Percentiles rank a stretch among this genome's conserved stretches.
Evolutionary conservation across 2,113 vertebrate genomes (phyloP).

Genomic region (Neodon shergylaensis): DNA sequence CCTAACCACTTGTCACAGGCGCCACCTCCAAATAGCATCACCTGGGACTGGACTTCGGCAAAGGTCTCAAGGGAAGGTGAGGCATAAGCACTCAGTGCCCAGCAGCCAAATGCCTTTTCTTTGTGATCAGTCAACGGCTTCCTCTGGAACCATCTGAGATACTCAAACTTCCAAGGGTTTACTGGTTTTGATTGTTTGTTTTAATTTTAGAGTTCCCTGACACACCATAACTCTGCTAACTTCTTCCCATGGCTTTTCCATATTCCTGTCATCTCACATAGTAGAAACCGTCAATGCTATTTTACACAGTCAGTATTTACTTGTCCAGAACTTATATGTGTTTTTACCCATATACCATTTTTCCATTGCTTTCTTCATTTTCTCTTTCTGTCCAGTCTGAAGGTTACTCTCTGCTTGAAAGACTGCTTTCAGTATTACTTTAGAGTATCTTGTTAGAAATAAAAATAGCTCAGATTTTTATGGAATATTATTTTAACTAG

Average conservation of each 20-base stretch:
- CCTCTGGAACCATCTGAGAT: not conserved
- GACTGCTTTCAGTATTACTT: not conserved
- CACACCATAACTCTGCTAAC: not conserved
- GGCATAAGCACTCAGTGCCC: too few species aligned
- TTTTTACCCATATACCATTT: not conserved
- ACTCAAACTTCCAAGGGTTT: not conserved
- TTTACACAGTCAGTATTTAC: not conserved
- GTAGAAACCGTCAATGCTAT: not conserved
- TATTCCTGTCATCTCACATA: not conserved
- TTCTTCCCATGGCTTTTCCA: not conserved
- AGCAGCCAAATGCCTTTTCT: not conserved
- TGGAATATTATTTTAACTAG: not conserved
- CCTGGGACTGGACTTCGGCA: not conserved
- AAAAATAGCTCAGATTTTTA: not conserved
- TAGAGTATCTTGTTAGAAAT: not conserved
- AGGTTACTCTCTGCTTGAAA: not conserved
- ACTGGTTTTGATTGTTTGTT: not conserved
- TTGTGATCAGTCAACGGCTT: not conserved
- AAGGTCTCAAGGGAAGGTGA: too few species aligned
- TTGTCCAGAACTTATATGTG: not conserved
- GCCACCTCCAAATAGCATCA: not conserved
- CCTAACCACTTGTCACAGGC: not conserved
- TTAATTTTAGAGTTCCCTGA: not conserved
- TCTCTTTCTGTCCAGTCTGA: not conserved
- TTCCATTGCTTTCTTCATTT: not conserved